Evolutionary conservation across 2,113 vertebrate species (phyloP).

Genomic region (Phycodurus eques): DNA sequence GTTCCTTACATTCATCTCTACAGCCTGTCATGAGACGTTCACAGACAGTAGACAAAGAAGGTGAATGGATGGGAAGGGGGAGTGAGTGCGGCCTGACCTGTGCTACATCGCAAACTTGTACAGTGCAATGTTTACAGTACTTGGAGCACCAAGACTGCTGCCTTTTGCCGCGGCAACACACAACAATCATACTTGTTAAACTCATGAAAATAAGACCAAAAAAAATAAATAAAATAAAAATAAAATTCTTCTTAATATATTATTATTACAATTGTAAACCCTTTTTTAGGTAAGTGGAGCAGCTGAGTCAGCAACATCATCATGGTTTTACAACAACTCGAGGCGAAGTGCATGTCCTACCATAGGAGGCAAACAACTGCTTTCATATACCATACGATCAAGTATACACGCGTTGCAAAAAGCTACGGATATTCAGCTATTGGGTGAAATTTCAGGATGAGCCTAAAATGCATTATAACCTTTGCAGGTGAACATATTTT

Average conservation of each 20-base stretch:
- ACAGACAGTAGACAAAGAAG: slow-evolving; percentile 14
- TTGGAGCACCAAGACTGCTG: slow-evolving; percentile 8
- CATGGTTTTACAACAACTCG: slow-evolving; percentile 23
- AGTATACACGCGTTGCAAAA: background rate
- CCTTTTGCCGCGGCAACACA: slow-evolving; percentile 14
- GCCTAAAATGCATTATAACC: background rate
- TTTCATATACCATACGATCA: slow-evolving; percentile 30
- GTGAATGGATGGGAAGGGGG: background rate
- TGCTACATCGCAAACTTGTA: slow-evolving; percentile 62
- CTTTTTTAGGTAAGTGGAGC: slow-evolving; percentile 51
- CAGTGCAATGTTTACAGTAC: slow-evolving; percentile 32
- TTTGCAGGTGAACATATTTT: background rate
- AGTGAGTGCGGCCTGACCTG: slow-evolving; percentile 35
- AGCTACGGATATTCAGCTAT: background rate
- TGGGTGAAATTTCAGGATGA: background rate
- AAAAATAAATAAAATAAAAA: no score
- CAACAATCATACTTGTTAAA: slow-evolving; percentile 22
- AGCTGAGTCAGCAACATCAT: slow-evolving; percentile 48
- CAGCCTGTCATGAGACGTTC: slow-evolving; percentile 14
- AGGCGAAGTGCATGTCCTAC: slow-evolving; percentile 87
- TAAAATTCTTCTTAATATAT: no score
- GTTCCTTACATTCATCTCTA: slow-evolving; percentile 29
- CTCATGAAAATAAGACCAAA: background rate
- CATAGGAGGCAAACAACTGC: slow-evolving; percentile 94
- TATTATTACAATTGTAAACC: slow-evolving; percentile 37